These are phyloP conservation scores for Acipenser transmontanus DNA, from an alignment of 2,797 vertebrate genomes.

Conservation along the genomic window DNA sequence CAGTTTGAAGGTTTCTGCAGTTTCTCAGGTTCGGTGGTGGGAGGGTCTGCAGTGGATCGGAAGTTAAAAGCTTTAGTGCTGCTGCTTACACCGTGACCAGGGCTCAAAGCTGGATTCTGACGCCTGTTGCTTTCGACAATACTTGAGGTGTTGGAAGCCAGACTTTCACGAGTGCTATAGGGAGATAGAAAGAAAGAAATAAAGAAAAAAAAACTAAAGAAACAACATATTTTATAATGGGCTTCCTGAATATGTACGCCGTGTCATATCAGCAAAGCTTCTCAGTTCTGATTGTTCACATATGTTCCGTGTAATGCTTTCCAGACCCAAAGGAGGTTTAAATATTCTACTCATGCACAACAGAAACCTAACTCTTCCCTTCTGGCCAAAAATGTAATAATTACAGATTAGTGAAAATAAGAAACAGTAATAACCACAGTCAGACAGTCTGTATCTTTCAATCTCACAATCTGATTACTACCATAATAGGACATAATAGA, in stretches of 20 bases:
- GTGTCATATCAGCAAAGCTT: constrained; percentile 23
- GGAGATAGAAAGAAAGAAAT: constrained; percentile 21
- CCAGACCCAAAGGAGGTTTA: constrained; percentile 22
- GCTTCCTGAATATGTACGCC: constrained; percentile 31
- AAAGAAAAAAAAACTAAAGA: constrained; percentile 33
- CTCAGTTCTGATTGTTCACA: constrained; percentile 25
- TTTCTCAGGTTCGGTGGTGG: constrained; percentile 86
- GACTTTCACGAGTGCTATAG: constrained; percentile 92
- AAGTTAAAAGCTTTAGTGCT: constrained; percentile 86
- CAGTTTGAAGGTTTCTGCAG: constrained; percentile 97
- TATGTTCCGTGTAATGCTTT: not conserved
- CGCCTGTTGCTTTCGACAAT: constrained; percentile 98
- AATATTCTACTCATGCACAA: not conserved
- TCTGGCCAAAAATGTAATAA: constrained; percentile 1
- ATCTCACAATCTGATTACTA: no score
- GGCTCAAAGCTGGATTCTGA: constrained; percentile 92
- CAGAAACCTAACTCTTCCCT: constrained; percentile 2
- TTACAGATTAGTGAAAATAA: not conserved
- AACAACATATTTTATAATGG: constrained; percentile 32
- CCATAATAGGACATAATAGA: no score
- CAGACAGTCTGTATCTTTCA: no score
- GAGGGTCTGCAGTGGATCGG: constrained; percentile 81
- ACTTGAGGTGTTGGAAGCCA: constrained; percentile 98
- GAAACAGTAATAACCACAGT: no score
- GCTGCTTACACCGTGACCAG: constrained; percentile 83